These are phyloP conservation scores for Oryzias dopingdopingensis DNA, from an alignment of 2,797 vertebrate genomes.

Conservation along the genomic window DNA sequence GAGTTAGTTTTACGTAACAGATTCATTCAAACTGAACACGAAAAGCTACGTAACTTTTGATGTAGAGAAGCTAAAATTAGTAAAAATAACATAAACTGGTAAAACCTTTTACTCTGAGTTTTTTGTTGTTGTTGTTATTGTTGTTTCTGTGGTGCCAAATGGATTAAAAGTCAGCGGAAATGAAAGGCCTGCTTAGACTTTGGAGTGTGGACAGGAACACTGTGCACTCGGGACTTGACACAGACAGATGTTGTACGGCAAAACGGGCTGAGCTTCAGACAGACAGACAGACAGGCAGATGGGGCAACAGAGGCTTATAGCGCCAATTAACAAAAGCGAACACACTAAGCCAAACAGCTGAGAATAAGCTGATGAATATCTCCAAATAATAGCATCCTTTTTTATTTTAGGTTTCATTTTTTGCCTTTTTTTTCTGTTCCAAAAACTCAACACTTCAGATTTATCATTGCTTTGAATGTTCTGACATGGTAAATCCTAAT, in stretches of 20 bases:
- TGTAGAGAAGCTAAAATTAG: too few relatives aligned
- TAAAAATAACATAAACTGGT: too few relatives aligned
- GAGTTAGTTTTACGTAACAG: background rate
- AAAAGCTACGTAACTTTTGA: too few relatives aligned
- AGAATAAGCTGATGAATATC: slow-evolving; percentile 49
- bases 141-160: background rate
- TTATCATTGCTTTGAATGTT: background rate
- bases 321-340: slow-evolving; percentile 65
- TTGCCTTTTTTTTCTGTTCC: background rate
- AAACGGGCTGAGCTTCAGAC: slow-evolving; percentile 8
- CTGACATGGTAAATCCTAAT: background rate
- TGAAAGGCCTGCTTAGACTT: slow-evolving; percentile 21
- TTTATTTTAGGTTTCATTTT: slow-evolving; percentile 10
- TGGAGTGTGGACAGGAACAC: slow-evolving; percentile 17
- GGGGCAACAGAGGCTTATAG: slow-evolving; percentile 42
- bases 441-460: background rate
- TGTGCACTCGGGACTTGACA: slow-evolving; percentile 14
- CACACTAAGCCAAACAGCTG: slow-evolving; percentile 26
- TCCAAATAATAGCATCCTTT: slow-evolving; percentile 29
- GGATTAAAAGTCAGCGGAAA: slow-evolving; percentile 5
- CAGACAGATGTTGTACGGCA: slow-evolving; percentile 40
- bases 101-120: too few relatives aligned
- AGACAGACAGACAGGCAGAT: slow-evolving; percentile 40
- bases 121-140: too few relatives aligned
- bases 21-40: background rate